phyloP scores from a whole-genome alignment of 2,113 vertebrate species.

The Ammospiza caudacuta region DNA sequence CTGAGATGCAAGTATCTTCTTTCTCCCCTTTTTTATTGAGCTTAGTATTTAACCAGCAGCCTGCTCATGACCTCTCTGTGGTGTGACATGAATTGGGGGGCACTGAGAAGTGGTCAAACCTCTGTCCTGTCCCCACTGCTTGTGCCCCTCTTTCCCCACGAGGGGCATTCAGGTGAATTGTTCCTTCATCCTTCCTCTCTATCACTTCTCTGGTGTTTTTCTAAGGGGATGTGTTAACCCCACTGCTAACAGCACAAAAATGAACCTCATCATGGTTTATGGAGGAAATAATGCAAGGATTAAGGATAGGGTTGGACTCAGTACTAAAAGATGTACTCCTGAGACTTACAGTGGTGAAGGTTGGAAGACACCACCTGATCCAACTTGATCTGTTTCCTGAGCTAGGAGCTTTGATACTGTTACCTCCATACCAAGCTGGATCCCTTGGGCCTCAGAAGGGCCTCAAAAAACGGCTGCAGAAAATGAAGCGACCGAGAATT shows the following conservation, averaged over 20 bases:
- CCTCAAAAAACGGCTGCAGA: not conserved
- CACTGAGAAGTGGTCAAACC: not conserved
- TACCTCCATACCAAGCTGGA: not conserved
- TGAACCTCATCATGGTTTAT: not conserved
- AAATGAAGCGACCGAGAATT: not conserved
- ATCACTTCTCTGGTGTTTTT: not conserved
- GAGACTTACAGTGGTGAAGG: not conserved
- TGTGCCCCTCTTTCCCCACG: not conserved
- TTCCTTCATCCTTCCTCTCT: not conserved
- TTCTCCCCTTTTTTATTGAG: not conserved
- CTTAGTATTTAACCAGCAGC: not conserved
- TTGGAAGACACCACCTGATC: not conserved
- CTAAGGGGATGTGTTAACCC: not conserved
- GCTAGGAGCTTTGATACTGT: not conserved
- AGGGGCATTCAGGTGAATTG: not conserved
- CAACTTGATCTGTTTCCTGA: not conserved
- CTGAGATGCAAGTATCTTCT: not conserved
- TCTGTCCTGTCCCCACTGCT: not conserved
- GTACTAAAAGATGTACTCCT: not conserved
- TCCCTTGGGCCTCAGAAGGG: not conserved
- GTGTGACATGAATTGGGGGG: not conserved
- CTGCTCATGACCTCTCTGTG: not conserved
- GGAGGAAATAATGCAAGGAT: not conserved
- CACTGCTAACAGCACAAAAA: not conserved
- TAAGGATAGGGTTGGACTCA: not conserved